Base-by-base conservation (phyloP, 2,113 vertebrate species). In the Chloropsis cyanopogon region DNA sequence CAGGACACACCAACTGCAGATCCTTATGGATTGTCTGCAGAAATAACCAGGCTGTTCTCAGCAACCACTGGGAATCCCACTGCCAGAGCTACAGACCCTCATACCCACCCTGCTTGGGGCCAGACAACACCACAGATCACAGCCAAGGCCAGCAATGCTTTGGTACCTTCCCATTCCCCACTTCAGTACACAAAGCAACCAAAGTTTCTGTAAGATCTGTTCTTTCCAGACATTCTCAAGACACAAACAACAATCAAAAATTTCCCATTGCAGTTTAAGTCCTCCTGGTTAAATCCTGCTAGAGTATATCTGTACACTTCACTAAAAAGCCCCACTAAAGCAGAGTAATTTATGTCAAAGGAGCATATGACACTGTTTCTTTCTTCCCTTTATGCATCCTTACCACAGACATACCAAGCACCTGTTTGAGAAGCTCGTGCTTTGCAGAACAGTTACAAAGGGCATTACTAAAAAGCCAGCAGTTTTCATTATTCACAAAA, bases 21-120 rank as follows among this genome's bases (percentile, higher is more conserved):
- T 6, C n/a, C 19, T 22, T 6, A 1, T 31, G 7, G 6, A 11
- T 2, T 14, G 9, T 1, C 29, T 50, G 3, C 1, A 57, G 53
- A 28, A 73, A 66, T 6, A 71, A 22, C 16, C 25, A 42, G 35
- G 12, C 9, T 20, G 6, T 16, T 75, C 47, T 33, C 25, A 41
- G 54, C 12, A 77, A 16, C 23, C 39, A 2, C 31, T 24, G 39
- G 56, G 49, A 89, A 69, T 42, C 28, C 18, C 41, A 33, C 31
- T 47, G n/a, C 20, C 65, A 76, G 18, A 3, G 1, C 12, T 6
- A 8, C 9, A 39, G 8, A 71, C 9, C 17, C 12, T 29, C 57
- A 70, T 23, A 31, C 14, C 10, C 8, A 56, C 35, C 41, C 33
- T 86, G 23, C 17, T 70, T 50, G 72, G 33, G 31, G 23, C 20